Base-by-base conservation (phyloP, 2,113 vertebrate genomes). In the Xiphophorus couchianus region DNA sequence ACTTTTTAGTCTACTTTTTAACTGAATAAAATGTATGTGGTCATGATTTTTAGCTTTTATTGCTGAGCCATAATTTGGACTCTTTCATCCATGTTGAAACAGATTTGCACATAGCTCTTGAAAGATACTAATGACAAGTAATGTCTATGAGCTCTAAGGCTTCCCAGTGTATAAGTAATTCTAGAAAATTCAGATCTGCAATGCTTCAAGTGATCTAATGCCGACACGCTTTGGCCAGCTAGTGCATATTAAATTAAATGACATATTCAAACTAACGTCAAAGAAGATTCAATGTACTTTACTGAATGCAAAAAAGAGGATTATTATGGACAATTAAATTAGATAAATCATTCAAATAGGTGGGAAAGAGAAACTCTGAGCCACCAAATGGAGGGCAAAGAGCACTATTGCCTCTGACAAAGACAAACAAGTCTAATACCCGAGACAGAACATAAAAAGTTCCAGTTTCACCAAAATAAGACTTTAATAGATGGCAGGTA, bases 241-340 rank as follows among this genome's bases (percentile, higher is more conserved):
- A 71, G 33, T 2, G 2, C 39, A 51, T 28, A 27, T 66, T 28
- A 39, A 62, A 62, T 48, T n/a, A 58, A 11, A 33, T 75, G 61
- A 1, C 17, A 14, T 15, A 33, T 35, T 63, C 22, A 58, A 10
- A 54, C 54, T 33, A 5, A 30, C 11, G 33, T 17, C 14, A 58
- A 51, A 42, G 42, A 72, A 51, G n/a, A 61, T 58, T 8, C 68
- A 67, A 58, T 39, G 15, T 19, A 62, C 28, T 13, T 33, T 0
- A 1, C 27, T 27, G 65, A 74, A 70, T 37, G 51, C 60, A 64
- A 2, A 30, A 62, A 42, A 31, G 5, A 62, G 35, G 61, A 72
- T 61, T 65, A 73, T 70, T 70, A 54, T 66, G 72, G 58, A 78
- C 66, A 85, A 91, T 84, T 81, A 81, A 73, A 81, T 90, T 80